Base-by-base conservation (phyloP, 1,140 invertebrate genomes). In the Bombus sibiricus region DNA sequence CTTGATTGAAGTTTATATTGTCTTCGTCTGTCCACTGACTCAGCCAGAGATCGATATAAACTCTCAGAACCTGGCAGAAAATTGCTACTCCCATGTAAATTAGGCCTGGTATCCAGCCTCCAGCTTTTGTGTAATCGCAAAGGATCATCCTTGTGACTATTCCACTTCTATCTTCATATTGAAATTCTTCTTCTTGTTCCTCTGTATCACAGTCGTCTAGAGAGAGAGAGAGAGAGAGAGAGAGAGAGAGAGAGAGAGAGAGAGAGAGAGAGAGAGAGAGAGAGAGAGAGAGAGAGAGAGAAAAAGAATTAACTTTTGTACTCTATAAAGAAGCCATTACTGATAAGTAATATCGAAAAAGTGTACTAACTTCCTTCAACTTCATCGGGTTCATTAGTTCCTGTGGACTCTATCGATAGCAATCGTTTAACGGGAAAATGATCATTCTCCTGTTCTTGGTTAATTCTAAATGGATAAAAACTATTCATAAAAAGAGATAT, bases 21-120 rank as follows among this genome's bases (percentile, higher is more conserved):
- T 73, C 81, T 34, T 88, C 53, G 69, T 95, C 94, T 32, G 96
- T 96, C 97, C 97, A 97, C n/a, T 94, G 91, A 86, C 96, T 96
- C 53, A 97, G 92, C 96, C 97, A 97, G 88, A 96, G 95, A 93
- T 97, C 97, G 66, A 96, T 96, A 87, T 95, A 96, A 57, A 97
- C 96, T 82, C 96, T 94, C 76, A 96, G 90, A 83, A 94, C 94
- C 94, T 97, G 96, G 94, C 96, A 96, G 79, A 95, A 94, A 84
- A 97, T 87, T 71, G 96, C 95, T 32, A 96, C 95, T 64, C 95
- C 89, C 80, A 97, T 93, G 91, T 96, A 97, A 85, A 92, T 91
- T 32, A 96, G 72, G 79, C 95, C 96, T 79, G 96, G 93, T 62
- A 94, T 88, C 73, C 96, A 90, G 2, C 97, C 97, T 90, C 97